These are phyloP conservation scores for Sipha flava DNA, from an alignment of 1,140 invertebrate species.

Conservation along the genomic window DNA sequence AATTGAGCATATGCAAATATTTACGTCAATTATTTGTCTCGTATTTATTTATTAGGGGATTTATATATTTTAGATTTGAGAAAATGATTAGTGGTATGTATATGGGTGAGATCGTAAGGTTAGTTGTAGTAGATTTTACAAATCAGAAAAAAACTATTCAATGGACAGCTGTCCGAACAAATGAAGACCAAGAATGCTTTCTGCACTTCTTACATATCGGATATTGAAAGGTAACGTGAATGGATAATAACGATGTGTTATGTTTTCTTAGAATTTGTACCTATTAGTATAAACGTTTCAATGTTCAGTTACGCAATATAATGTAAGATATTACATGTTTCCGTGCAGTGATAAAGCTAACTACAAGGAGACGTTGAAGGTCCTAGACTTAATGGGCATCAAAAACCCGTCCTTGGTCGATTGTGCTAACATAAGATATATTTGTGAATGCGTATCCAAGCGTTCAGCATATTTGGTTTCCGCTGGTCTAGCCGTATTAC, in stretches of 20 bases:
- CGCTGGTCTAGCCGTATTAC: conserved; percentile 58
- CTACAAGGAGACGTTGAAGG: not conserved
- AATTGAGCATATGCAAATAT: too few species aligned
- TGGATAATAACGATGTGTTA: too few species aligned
- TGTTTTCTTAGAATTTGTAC: too few species aligned
- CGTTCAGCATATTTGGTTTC: conserved; percentile 86
- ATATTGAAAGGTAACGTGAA: conserved; percentile 93
- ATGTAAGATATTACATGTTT: too few species aligned
- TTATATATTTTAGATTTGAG: conserved; percentile 59
- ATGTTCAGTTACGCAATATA: too few species aligned
- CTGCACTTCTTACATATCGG: conserved; percentile 94
- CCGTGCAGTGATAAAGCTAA: not conserved
- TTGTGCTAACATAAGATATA: conserved; percentile 74
- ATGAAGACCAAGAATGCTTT: conserved; percentile 68
- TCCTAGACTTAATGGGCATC: conserved; percentile 62
- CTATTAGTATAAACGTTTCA: too few species aligned
- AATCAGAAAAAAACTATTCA: conserved; percentile 64
- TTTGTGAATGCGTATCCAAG: conserved; percentile 81
- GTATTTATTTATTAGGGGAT: too few species aligned
- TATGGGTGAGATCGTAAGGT: conserved; percentile 69
- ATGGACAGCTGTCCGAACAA: conserved; percentile 57
- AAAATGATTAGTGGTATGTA: conserved; percentile 90
- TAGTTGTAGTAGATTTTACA: conserved; percentile 65
- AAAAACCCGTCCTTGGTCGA: conserved; percentile 71
- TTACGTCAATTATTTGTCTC: too few species aligned